Percentiles rank a stretch among this genome's conserved stretches.
phyloP scores from a whole-genome alignment of 2,888 invertebrate species.

The Diadegma fenestrale region DNA sequence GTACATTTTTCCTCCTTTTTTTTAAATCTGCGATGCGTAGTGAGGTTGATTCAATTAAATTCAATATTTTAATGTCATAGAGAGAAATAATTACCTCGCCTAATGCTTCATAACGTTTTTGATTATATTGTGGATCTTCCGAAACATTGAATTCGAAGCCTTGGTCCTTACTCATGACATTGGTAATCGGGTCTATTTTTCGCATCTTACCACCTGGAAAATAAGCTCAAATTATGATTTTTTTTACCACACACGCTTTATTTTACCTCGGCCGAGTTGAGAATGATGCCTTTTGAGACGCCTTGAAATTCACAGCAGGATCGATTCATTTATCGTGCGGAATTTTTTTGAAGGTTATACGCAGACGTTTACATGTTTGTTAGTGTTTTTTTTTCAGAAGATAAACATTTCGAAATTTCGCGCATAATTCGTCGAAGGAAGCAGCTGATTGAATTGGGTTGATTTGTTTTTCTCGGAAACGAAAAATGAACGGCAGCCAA shows the following conservation, averaged over 20 bases:
- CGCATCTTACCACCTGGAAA: conserved; percentile 88
- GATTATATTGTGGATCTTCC: conserved; percentile 88
- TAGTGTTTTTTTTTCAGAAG: too few relatives aligned
- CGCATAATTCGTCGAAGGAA: neutral
- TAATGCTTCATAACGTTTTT: conserved; percentile 90
- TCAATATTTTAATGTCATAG: neutral
- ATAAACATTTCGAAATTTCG: neutral
- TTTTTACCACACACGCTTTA: neutral
- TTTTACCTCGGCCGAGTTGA: neutral
- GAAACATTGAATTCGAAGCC: conserved; percentile 89
- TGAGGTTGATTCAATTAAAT: neutral
- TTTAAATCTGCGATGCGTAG: too few relatives aligned
- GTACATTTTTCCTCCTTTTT: too few relatives aligned
- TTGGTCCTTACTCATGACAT: conserved; percentile 85
- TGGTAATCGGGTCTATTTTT: conserved; percentile 86
- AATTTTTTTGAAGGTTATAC: too few relatives aligned
- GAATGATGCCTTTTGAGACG: neutral
- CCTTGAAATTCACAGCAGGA: too few relatives aligned
- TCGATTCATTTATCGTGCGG: too few relatives aligned
- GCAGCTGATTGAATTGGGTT: neutral
- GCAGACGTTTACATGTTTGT: too few relatives aligned
- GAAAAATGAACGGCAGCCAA: neutral
- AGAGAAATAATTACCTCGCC: conserved; percentile 86
- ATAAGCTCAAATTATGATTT: conserved; percentile 16
- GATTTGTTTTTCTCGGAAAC: neutral